These are phyloP conservation scores for Myotis davidii DNA, from an alignment of 2,113 vertebrate genomes.

Conservation along the genomic window DNA sequence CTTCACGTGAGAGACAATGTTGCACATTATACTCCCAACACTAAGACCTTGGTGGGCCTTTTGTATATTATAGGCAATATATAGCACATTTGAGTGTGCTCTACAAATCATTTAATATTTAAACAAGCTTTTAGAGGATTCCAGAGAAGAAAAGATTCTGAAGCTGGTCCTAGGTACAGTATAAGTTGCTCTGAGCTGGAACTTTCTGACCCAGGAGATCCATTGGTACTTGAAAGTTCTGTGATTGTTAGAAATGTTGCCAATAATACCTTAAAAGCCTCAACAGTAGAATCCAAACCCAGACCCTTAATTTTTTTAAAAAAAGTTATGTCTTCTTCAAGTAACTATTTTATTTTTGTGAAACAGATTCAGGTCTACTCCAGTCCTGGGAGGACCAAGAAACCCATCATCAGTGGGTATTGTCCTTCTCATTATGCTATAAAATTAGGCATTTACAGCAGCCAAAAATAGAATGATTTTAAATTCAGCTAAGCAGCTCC, in stretches of 20 bases:
- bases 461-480: neutral
- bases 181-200: neutral
- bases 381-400: neutral
- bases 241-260: neutral
- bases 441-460: neutral
- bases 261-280: neutral
- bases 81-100: neutral
- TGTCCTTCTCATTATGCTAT: neutral
- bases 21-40: neutral
- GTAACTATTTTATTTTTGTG: neutral
- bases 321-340: neutral
- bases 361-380: neutral
- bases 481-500: neutral
- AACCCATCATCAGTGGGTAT: neutral
- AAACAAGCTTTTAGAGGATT: conserved; percentile 8
- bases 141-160: neutral
- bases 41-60: neutral
- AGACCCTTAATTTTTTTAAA: neutral
- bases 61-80: neutral
- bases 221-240: neutral
- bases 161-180: neutral
- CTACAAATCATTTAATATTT: neutral
- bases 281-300: neutral
- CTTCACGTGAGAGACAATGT: neutral
- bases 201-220: neutral